Conservation (phyloP, 2,888 invertebrate species). For the Mythimna loreyi region DNA sequence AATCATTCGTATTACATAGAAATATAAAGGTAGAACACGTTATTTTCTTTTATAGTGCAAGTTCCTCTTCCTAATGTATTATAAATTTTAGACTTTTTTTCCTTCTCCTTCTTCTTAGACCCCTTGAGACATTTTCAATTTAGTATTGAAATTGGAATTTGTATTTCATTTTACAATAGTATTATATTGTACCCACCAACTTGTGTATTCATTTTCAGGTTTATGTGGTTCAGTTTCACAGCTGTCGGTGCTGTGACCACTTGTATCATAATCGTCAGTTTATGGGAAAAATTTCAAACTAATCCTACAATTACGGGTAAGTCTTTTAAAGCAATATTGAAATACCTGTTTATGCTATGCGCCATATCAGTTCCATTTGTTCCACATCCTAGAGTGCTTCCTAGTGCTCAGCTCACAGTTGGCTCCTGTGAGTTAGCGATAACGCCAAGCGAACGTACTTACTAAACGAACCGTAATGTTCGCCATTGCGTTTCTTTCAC, state of each 20-base stretch:
- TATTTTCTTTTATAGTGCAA: not conserved
- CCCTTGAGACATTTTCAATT: not conserved
- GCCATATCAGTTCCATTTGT: no score
- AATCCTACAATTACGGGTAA: slow-evolving; percentile 95
- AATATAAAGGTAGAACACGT: not conserved
- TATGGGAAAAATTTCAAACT: slow-evolving; percentile 96
- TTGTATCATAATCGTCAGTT: slow-evolving; percentile 93
- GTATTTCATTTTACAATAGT: not conserved
- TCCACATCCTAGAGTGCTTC: no score
- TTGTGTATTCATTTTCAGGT: slow-evolving; percentile 84
- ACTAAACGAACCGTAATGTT: no score
- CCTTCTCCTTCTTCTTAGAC: no score
- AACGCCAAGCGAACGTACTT: not conserved
- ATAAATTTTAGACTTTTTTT: no score
- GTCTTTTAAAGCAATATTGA: not conserved
- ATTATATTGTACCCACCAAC: not conserved
- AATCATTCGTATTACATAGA: no score
- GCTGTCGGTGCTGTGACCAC: slow-evolving; percentile 93
- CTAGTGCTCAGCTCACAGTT: no score
- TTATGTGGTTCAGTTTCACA: slow-evolving; percentile 95
- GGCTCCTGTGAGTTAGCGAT: not conserved
- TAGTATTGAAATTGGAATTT: not conserved
- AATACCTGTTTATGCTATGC: no score
- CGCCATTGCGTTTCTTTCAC: not conserved
- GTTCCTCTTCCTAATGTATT: no score